phyloP scores from a whole-genome alignment of 2,113 vertebrate genomes.

The Plecturocebus donacophilus region DNA sequence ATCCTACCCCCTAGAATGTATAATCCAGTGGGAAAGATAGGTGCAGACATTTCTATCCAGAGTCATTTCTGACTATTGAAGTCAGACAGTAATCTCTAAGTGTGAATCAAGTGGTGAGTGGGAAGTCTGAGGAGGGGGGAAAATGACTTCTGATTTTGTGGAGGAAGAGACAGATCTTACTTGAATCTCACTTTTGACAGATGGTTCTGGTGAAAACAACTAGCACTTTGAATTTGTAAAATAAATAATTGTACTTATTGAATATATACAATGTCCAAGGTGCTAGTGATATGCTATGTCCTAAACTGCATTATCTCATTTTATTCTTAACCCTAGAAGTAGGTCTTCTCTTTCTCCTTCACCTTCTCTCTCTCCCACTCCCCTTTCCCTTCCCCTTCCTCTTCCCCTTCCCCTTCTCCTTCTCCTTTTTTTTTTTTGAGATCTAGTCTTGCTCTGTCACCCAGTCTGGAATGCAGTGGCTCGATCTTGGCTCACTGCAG shows the following conservation, averaged over 20 bases:
- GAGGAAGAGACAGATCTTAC: not conserved
- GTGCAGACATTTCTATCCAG: not conserved
- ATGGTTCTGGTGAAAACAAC: not conserved
- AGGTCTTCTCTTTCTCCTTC: not conserved
- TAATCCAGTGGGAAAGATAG: not conserved
- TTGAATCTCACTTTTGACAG: not conserved
- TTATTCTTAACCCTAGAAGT: not conserved
- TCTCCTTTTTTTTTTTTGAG: too few species aligned
- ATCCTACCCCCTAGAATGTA: not conserved
- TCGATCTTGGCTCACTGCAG: too few species aligned
- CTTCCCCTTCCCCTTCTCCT: too few species aligned
- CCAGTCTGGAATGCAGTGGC: too few species aligned
- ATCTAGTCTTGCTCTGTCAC: too few species aligned
- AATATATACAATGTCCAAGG: not conserved
- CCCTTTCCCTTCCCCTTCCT: accelerated
- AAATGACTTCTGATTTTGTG: not conserved
- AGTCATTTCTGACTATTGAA: not conserved
- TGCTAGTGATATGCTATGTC: not conserved
- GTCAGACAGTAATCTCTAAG: not conserved
- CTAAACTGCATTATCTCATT: not conserved
- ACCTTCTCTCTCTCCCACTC: too few species aligned
- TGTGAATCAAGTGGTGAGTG: not conserved
- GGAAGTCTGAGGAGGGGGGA: not conserved
- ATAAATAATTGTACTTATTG: not conserved
- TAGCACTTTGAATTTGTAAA: not conserved